These are phyloP conservation scores for Archips xylosteana DNA, from an alignment of 2,888 invertebrate species.

Conservation along the genomic window DNA sequence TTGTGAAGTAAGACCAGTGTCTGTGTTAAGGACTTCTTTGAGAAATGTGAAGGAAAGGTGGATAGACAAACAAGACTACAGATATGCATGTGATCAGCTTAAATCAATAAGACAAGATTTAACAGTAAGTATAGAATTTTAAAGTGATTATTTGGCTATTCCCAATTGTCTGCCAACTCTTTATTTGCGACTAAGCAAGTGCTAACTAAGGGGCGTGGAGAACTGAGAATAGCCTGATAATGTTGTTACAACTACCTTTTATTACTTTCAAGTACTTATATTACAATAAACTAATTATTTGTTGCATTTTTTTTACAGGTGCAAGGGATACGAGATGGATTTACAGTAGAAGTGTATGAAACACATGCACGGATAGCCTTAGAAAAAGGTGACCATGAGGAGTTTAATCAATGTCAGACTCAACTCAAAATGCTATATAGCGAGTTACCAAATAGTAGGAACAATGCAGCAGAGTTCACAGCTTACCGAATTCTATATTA, in stretches of 20 bases:
- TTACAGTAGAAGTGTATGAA: constrained; percentile 99
- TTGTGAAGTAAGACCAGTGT: constrained; percentile 95
- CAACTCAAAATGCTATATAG: constrained; percentile 98
- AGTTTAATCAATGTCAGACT: constrained; percentile 99
- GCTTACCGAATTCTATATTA: constrained; percentile 99
- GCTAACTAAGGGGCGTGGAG: too few relatives aligned
- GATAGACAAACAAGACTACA: constrained; percentile 96
- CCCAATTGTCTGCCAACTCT: neutral
- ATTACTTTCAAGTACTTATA: too few relatives aligned
- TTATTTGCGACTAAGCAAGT: too few relatives aligned
- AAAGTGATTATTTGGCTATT: neutral
- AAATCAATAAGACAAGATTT: constrained; percentile 99
- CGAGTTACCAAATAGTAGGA: constrained; percentile 88
- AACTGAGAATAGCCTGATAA: too few relatives aligned
- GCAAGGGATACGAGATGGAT: constrained; percentile 97
- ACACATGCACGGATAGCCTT: constrained; percentile 99
- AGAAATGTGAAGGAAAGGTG: constrained; percentile 96
- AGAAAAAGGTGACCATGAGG: constrained; percentile 99
- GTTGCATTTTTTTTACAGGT: constrained; percentile 87
- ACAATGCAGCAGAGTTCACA: constrained; percentile 95
- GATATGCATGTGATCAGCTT: constrained; percentile 98
- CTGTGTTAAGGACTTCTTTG: constrained; percentile 93
- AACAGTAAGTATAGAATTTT: constrained; percentile 88
- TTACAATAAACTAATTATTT: too few relatives aligned
- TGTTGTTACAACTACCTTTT: too few relatives aligned